Conservation (phyloP, 2,888 invertebrate genomes). For the Cataglyphis rosenhaueri region DNA sequence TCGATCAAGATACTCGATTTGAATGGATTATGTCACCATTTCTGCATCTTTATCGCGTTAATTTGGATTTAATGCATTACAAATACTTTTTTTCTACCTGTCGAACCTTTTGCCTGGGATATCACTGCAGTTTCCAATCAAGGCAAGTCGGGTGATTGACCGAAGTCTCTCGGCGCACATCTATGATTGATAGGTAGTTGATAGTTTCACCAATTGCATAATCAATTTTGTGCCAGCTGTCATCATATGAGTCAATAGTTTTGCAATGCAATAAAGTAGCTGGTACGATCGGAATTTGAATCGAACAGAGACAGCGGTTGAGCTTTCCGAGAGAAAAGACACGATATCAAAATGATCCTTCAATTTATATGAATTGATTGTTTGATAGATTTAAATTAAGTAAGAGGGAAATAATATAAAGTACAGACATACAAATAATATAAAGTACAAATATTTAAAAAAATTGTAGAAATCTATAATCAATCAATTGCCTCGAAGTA, state of each 20-base stretch:
- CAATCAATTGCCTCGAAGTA: too few relatives aligned
- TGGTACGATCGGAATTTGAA: constrained; percentile 37
- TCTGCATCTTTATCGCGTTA: neutral
- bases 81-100: neutral
- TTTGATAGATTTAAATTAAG: neutral
- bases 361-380: neutral
- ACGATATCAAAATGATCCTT: neutral
- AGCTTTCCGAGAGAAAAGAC: constrained; percentile 4
- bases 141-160: constrained; percentile 41
- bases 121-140: constrained; percentile 11
- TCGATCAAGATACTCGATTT: neutral
- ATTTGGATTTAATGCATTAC: neutral
- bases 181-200: constrained; percentile 73
- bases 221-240: constrained; percentile 68
- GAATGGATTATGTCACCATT: neutral
- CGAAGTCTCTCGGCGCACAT: constrained; percentile 61
- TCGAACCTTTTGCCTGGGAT: neutral
- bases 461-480: neutral
- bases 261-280: constrained; percentile 68
- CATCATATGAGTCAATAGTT: constrained; percentile 73
- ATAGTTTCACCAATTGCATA: constrained; percentile 81
- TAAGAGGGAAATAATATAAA: neutral
- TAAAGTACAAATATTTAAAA: neutral
- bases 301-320: neutral
- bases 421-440: neutral